Evolutionary conservation across 2,113 vertebrate species (phyloP).

Genomic region (Struthio camelus): DNA sequence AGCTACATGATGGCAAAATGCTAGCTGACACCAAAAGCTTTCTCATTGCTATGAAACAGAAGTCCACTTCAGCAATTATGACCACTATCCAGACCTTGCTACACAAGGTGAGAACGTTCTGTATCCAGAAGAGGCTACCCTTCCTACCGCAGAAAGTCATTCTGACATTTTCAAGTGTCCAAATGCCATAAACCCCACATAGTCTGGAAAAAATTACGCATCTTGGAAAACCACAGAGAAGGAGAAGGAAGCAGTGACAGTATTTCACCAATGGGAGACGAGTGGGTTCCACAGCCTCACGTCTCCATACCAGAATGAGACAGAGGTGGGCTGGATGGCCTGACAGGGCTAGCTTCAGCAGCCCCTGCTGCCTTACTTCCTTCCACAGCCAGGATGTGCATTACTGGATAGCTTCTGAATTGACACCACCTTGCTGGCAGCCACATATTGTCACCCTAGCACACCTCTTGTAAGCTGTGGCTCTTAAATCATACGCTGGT

Average conservation of each 20-base stretch:
- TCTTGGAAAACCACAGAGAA: background rate
- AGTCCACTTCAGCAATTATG: constrained; percentile 69
- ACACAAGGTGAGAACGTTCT: constrained; percentile 84
- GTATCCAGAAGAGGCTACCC: background rate
- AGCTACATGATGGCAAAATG: constrained; percentile 77
- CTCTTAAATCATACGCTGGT: background rate
- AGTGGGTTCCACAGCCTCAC: background rate
- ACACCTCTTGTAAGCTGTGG: fast-evolving
- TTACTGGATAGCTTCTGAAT: background rate
- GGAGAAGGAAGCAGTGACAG: background rate
- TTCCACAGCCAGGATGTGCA: fast-evolving
- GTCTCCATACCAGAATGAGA: background rate
- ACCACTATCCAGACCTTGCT: constrained; percentile 79
- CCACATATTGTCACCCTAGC: background rate
- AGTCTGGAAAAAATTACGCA: background rate
- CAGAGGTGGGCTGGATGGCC: background rate
- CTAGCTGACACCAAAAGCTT: constrained; percentile 75
- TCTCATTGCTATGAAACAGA: constrained; percentile 77
- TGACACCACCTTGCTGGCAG: background rate
- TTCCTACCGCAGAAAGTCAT: background rate
- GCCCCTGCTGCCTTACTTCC: background rate
- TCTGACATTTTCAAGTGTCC: background rate
- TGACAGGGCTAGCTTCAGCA: background rate
- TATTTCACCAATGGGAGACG: background rate
- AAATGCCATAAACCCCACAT: background rate